A percentile compares a stretch with the other conserved stretches of the same genome.
phyloP scores from a whole-genome alignment of 2,888 invertebrate genomes.

The Vannuccia rotundouncinata region DNA sequence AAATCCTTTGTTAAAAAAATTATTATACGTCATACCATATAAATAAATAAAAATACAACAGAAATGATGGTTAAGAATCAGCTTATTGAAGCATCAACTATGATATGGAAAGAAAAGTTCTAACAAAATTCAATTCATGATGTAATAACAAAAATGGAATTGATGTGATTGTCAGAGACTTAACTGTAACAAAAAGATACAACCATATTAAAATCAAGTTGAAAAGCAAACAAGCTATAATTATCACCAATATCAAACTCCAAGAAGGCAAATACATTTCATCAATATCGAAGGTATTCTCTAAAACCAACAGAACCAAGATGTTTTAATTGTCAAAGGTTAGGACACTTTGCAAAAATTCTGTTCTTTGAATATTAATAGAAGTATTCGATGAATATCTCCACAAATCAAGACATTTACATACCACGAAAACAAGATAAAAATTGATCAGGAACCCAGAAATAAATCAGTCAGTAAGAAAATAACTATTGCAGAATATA shows the following conservation, averaged over 20 bases:
- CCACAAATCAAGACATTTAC: too few species aligned
- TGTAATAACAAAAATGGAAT: neutral
- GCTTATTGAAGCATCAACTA: neutral
- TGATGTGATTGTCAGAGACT: neutral
- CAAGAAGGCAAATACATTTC: neutral
- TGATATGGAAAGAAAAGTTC: neutral
- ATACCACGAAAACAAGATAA: neutral
- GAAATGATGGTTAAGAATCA: neutral
- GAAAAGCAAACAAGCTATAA: neutral
- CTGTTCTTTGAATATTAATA: too few species aligned
- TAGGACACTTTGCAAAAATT: neutral
- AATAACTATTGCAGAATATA: too few species aligned
- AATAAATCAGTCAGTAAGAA: too few species aligned
- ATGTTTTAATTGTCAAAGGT: neutral
- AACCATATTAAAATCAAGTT: neutral
- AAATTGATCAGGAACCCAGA: neutral
- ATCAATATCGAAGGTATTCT: neutral
- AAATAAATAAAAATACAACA: neutral
- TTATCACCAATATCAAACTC: neutral
- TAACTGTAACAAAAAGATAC: neutral
- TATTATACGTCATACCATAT: neutral
- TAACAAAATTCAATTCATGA: neutral
- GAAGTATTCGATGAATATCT: too few species aligned
- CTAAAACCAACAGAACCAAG: neutral
- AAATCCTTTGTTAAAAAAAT: too few species aligned